These are phyloP conservation scores for Crax fasciolata DNA, from an alignment of 2,797 vertebrate genomes.

Conservation along the genomic window DNA sequence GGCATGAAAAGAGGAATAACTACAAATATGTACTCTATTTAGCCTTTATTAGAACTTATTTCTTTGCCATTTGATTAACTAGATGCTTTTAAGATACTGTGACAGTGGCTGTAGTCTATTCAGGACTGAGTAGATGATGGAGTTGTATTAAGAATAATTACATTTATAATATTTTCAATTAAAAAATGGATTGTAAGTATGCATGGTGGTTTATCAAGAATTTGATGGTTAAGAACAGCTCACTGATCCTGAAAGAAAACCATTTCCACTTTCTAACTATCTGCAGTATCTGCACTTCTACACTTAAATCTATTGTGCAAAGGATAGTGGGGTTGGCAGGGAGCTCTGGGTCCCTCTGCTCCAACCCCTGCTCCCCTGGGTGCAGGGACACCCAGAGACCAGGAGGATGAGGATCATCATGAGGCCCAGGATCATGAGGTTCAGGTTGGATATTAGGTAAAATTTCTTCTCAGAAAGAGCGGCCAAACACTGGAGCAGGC, in stretches of 20 bases:
- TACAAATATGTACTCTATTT: fast-evolving
- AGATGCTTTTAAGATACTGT: not conserved
- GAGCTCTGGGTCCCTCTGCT: too few species aligned
- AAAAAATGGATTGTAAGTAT: not conserved
- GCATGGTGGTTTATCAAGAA: not conserved
- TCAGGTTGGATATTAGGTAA: too few species aligned
- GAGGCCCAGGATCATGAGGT: too few species aligned
- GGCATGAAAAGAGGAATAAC: not conserved
- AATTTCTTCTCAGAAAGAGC: too few species aligned
- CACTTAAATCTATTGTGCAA: not conserved
- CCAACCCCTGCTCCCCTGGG: too few species aligned
- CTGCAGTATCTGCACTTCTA: not conserved
- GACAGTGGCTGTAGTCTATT: not conserved
- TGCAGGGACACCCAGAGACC: too few species aligned
- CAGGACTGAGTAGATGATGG: not conserved
- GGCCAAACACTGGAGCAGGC: too few species aligned
- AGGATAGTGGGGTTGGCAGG: not conserved
- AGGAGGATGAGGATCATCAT: too few species aligned
- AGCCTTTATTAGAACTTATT: not conserved
- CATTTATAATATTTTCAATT: not conserved
- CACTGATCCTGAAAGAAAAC: not conserved
- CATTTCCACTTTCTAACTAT: not conserved
- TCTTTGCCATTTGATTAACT: not conserved
- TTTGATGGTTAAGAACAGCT: not conserved
- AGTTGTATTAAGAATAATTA: not conserved